Conservation (phyloP, 2,888 invertebrate genomes). For the Auanema freiburgensis region DNA sequence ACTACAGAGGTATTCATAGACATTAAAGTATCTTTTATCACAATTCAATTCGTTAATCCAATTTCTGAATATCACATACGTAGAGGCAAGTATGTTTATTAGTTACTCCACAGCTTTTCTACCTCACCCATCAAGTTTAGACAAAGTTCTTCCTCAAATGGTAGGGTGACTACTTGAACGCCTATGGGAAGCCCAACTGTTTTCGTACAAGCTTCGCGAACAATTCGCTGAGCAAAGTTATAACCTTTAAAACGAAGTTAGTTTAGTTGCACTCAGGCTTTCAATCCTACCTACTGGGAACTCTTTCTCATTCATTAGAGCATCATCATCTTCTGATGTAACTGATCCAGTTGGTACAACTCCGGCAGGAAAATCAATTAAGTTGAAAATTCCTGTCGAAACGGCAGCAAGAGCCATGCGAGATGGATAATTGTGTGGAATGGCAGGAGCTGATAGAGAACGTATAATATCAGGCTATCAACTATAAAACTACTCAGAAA, state of each 20-base stretch:
- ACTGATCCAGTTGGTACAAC: slow-evolving; percentile 64
- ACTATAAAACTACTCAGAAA: slow-evolving; percentile 57
- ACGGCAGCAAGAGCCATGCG: slow-evolving; percentile 50
- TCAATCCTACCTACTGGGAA: slow-evolving; percentile 44
- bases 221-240: slow-evolving; percentile 43
- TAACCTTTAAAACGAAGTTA: slow-evolving; percentile 27
- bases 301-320: slow-evolving; percentile 43
- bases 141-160: slow-evolving; percentile 54
- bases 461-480: too few species aligned
- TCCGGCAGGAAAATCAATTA: slow-evolving; percentile 65
- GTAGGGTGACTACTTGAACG: slow-evolving; percentile 54
- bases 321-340: slow-evolving; percentile 46
- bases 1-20: too few species aligned
- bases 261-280: too few species aligned
- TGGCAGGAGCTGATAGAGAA: slow-evolving; percentile 56
- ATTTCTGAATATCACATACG: too few species aligned
- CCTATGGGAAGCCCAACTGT: slow-evolving; percentile 49
- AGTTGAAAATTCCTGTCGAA: slow-evolving; percentile 64
- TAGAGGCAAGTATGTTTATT: background rate
- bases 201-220: slow-evolving; percentile 42
- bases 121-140: slow-evolving; percentile 48
- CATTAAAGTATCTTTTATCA: too few species aligned
- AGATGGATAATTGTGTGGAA: slow-evolving; percentile 53
- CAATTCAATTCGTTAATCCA: too few species aligned
- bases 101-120: slow-evolving; percentile 27